Base-by-base conservation (phyloP, 2,797 vertebrate species). In the Urophycis tenuis region DNA sequence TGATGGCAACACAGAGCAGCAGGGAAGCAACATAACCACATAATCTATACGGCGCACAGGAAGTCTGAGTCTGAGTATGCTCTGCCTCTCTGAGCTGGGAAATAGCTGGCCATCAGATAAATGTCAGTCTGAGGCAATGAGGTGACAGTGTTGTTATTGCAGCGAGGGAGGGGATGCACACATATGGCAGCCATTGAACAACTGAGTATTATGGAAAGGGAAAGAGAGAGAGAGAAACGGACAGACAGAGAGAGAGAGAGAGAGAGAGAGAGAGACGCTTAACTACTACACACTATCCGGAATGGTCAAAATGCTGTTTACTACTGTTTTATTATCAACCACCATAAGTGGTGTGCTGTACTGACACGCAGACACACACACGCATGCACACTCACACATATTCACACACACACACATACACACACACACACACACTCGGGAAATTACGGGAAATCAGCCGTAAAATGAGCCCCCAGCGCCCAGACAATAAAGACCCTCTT, bases 261-360 rank as follows among this genome's bases (percentile, higher is more conserved):
- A 60, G 22, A 60, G 53, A 60, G 22, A 60, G 6, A 60, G 22
- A 60, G 5, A 60, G n/a, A 53, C 53, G 9, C 53, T 60, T 60
- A 60, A 60, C 53, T 60, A 60, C 53, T 60, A 22, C 53, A 60
- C 53, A 60, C 53, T 60, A 8, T 60, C n/a, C 53, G 53, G 19
- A 25, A 60, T 25, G n/a, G 14, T 72, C 71, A 34, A 72, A 72
- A 72, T 72, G 53, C 22, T 60, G 53, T 60, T 60, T 60, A 25
- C 64, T 31, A 35, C 31, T 70, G 53, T 60, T 60, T 60, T 60
- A 60, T 60, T 60, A 60, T 60, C 53, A 60, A 60, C 53, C 53
- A 60, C 22, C 22, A 25, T 60, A 60, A 60, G 53, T 60, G 53
- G 53, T 25, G 53, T 60, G n/a, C 22, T 9, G 7, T 60, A 60